These are phyloP conservation scores for Oncopodura yosiiana DNA, from an alignment of 1,140 invertebrate genomes.

Conservation along the genomic window DNA sequence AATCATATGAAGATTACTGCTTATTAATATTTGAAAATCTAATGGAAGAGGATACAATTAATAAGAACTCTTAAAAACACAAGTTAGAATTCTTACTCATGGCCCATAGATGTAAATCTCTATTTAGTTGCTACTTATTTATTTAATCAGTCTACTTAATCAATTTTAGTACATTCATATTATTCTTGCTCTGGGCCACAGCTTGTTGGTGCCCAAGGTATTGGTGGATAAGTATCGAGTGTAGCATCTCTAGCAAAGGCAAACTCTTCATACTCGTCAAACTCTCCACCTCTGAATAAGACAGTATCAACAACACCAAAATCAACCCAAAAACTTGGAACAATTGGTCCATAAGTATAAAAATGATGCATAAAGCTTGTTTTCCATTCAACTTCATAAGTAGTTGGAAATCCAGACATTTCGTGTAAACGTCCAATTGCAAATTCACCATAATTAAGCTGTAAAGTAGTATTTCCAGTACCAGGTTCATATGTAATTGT, in stretches of 20 bases:
- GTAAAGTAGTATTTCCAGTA: not conserved
- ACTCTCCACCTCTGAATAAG: not conserved
- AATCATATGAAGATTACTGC: no score
- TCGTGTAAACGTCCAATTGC: not conserved
- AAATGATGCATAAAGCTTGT: not conserved
- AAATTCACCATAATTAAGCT: not conserved
- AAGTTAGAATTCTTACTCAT: no score
- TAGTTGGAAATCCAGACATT: not conserved
- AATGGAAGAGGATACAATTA: no score
- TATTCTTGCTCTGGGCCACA: slow-evolving; percentile 4
- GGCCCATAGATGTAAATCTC: no score
- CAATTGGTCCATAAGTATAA: not conserved
- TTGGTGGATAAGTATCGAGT: not conserved
- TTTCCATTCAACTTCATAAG: not conserved
- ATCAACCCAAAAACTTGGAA: not conserved
- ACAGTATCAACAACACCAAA: not conserved
- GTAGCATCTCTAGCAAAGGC: not conserved
- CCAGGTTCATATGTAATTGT: not conserved
- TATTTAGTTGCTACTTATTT: no score
- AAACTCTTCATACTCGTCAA: no score
- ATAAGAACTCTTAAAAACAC: no score
- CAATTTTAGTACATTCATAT: no score
- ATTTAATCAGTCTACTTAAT: no score
- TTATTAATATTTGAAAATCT: no score
- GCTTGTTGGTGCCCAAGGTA: slow-evolving; percentile 1